Evolutionary conservation across 2,888 invertebrate genomes (phyloP).

Genomic region (Ashinkailepas kermadecensis): DNA sequence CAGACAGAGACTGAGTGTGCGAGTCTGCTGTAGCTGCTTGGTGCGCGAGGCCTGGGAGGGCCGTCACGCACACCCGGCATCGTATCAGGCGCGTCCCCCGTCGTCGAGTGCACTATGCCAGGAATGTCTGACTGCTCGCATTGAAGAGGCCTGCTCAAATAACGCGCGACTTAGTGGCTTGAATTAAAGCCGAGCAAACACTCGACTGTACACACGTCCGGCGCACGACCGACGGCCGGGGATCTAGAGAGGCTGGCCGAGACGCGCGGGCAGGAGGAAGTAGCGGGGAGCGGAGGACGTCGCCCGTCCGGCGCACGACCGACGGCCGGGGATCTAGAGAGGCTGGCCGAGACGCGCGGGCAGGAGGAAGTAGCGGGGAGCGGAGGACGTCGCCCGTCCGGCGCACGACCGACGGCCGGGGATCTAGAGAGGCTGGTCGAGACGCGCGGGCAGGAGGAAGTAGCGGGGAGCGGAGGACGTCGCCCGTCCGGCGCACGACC

Average conservation of each 20-base stretch:
- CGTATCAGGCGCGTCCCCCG: background rate
- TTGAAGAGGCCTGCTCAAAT: slow-evolving; percentile 21
- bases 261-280: too few relatives aligned
- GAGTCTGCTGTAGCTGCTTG: too few relatives aligned
- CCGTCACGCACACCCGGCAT: too few relatives aligned
- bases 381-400: too few relatives aligned
- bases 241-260: background rate
- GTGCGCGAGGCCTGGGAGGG: too few relatives aligned
- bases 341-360: background rate
- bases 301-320: background rate
- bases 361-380: too few relatives aligned
- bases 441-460: too few relatives aligned
- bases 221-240: background rate
- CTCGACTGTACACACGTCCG: background rate
- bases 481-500: background rate
- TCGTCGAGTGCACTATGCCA: background rate
- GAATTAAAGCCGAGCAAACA: slow-evolving; percentile 15
- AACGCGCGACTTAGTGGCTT: slow-evolving; percentile 22
- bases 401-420: background rate
- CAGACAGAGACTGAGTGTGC: too few relatives aligned
- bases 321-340: background rate
- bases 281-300: too few relatives aligned
- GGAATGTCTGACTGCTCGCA: slow-evolving; percentile 7
- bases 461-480: too few relatives aligned
- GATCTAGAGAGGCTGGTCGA: background rate